phyloP scores from a whole-genome alignment of 2,797 vertebrate species.

The Sphaeramia orbicularis region DNA sequence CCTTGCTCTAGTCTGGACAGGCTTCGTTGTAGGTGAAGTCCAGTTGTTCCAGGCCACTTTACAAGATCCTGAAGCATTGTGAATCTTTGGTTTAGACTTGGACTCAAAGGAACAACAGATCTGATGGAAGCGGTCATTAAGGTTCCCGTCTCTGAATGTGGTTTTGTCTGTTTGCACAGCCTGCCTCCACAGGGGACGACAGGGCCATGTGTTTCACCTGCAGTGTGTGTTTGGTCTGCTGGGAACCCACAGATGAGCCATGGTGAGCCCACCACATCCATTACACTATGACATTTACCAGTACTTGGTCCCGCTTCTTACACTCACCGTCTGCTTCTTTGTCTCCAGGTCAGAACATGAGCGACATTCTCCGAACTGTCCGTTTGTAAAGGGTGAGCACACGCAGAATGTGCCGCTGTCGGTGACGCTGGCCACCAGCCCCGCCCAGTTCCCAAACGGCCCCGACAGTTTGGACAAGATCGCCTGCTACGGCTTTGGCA shows the following conservation, averaged over 20 bases:
- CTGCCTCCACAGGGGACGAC: conserved; percentile 97
- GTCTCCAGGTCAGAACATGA: conserved; percentile 96
- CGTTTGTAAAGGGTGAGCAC: conserved; percentile 99
- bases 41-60: too few relatives aligned
- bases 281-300: too few relatives aligned
- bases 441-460: conserved; percentile 95
- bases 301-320: neutral
- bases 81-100: too few relatives aligned
- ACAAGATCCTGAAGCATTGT: too few relatives aligned
- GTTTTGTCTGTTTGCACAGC: conserved; percentile 79
- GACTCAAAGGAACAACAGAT: too few relatives aligned
- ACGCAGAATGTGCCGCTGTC: conserved; percentile 99
- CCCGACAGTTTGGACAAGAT: conserved; percentile 95
- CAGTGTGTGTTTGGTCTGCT: conserved; percentile 98
- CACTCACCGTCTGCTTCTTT: too few relatives aligned
- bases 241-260: conserved; percentile 99
- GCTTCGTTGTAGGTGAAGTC: too few relatives aligned
- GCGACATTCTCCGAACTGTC: conserved; percentile 98
- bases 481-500: conserved; percentile 96
- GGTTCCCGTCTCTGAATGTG: too few relatives aligned
- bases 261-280: conserved; percentile 83
- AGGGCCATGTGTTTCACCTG: conserved; percentile 99
- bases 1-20: too few relatives aligned
- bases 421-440: conserved; percentile 96
- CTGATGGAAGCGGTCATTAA: neutral